Evolutionary conservation across 2,113 vertebrate species (phyloP).

Genomic region (Ceuthmochares aereus): DNA sequence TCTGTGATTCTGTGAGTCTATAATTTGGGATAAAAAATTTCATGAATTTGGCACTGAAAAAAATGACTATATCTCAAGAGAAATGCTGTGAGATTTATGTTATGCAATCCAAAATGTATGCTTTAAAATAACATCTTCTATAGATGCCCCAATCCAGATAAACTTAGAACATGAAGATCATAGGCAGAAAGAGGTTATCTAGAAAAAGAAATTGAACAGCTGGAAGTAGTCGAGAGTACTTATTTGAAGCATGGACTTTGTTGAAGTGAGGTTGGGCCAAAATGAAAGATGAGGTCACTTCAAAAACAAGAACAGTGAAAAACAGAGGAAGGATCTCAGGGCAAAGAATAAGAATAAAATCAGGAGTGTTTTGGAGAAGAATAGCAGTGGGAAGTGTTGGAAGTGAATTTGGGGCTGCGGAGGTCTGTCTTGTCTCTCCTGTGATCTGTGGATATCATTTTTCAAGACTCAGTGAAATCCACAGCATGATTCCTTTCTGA

Average conservation of each 20-base stretch:
- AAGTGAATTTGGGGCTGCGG: not conserved
- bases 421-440: not conserved
- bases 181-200: not conserved
- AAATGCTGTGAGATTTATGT: not conserved
- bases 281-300: not conserved
- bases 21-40: not conserved
- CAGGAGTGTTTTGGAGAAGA: not conserved
- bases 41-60: not conserved
- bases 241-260: not conserved
- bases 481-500: not conserved
- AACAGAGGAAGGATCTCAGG: not conserved
- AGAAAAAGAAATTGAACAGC: not conserved
- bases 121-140: not conserved
- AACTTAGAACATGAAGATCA: not conserved
- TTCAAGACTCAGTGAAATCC: not conserved
- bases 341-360: not conserved
- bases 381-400: not conserved
- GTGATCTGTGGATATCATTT: not conserved
- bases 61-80: not conserved
- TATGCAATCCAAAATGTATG: not conserved
- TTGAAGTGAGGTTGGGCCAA: not conserved
- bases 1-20: not conserved
- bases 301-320: not conserved
- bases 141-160: not conserved
- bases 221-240: not conserved